Percentiles rank a stretch among this genome's conserved stretches.
These are phyloP conservation scores for Megaceryle alcyon DNA, from an alignment of 2,797 vertebrate species.

Conservation along the genomic window DNA sequence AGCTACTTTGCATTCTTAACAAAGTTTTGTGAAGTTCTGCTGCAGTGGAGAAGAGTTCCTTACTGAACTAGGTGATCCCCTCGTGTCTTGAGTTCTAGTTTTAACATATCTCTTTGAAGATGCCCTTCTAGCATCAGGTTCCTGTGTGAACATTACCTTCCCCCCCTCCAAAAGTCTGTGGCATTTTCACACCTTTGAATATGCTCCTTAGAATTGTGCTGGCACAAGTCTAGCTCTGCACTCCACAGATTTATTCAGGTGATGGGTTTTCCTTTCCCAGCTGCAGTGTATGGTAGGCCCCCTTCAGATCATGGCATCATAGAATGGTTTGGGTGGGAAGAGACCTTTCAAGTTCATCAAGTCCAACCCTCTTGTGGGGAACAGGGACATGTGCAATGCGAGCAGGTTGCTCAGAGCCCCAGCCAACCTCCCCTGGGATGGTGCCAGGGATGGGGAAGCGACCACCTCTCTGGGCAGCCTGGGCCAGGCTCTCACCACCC, in stretches of 20 bases:
- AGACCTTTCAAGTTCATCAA: neutral
- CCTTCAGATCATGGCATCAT: neutral
- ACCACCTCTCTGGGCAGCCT: neutral
- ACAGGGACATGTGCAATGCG: neutral
- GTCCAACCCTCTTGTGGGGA: neutral
- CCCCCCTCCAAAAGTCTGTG: neutral
- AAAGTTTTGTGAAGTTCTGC: neutral
- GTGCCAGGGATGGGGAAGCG: neutral
- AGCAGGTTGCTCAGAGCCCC: neutral
- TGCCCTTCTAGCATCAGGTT: neutral
- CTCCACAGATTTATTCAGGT: neutral
- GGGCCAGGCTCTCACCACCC: neutral
- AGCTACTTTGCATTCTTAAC: neutral
- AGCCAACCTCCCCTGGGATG: neutral
- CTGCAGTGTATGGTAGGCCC: neutral
- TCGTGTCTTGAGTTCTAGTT: neutral
- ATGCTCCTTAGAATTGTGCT: fast-evolving
- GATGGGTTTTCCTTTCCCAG: neutral
- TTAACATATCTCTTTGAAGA: neutral
- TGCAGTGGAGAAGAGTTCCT: neutral
- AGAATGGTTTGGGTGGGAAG: neutral
- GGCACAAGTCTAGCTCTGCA: neutral
- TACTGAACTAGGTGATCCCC: neutral
- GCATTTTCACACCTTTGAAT: neutral
- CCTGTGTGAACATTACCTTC: neutral